A percentile compares a stretch with the other conserved stretches of the same genome.
phyloP scores from a whole-genome alignment of 2,797 vertebrate species.

The Spatula clypeata region DNA sequence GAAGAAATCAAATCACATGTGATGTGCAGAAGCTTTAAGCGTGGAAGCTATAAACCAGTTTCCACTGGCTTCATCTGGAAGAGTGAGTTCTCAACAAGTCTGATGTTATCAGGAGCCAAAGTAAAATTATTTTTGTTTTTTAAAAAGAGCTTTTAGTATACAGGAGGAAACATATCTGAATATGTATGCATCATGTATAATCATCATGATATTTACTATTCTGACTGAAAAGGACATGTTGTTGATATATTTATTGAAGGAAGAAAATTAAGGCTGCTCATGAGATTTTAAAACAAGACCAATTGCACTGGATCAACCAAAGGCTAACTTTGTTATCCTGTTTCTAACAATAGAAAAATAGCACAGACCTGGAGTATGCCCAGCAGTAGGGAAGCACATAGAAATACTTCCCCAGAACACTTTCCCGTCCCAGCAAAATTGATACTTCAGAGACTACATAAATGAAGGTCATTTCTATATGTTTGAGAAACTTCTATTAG shows the following conservation, averaged over 20 bases:
- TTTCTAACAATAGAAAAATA: neutral
- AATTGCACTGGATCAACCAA: neutral
- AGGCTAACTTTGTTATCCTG: neutral
- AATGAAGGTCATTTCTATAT: neutral
- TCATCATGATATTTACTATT: neutral
- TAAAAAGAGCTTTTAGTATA: neutral
- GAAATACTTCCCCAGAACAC: neutral
- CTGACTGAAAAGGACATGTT: neutral
- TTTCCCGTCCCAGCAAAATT: neutral
- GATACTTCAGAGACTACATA: neutral
- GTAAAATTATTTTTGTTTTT: neutral
- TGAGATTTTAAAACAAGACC: neutral
- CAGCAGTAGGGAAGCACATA: neutral
- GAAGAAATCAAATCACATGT: neutral
- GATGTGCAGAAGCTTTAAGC: neutral
- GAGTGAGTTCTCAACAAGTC: neutral
- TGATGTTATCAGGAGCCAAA: neutral
- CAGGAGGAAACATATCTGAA: neutral
- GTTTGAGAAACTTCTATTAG: neutral
- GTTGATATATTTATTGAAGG: neutral
- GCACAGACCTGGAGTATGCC: fast-evolving
- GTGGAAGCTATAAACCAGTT: neutral
- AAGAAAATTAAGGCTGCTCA: neutral
- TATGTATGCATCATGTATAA: neutral
- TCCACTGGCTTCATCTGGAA: neutral